phyloP scores from a whole-genome alignment of 2,888 invertebrate genomes.

The Amphipoea oculea region DNA sequence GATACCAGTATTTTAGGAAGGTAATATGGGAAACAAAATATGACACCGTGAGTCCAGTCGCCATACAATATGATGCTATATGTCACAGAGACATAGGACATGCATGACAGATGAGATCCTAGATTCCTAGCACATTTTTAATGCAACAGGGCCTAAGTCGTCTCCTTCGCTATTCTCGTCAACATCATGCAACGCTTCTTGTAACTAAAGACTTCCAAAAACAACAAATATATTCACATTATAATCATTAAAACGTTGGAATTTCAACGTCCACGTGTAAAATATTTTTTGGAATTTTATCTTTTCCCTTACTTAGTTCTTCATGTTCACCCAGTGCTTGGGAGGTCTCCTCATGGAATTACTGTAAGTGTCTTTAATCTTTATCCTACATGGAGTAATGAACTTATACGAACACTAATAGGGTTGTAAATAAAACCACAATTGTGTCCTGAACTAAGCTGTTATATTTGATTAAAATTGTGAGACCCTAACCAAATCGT shows the following conservation, averaged over 20 bases:
- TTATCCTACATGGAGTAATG: not conserved
- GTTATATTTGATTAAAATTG: not conserved
- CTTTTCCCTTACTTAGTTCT: accelerated
- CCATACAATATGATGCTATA: not conserved
- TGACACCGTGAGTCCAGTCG: not conserved
- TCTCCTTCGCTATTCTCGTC: not conserved
- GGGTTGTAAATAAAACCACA: no score
- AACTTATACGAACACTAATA: not conserved
- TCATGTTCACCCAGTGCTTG: not conserved
- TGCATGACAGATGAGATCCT: not conserved
- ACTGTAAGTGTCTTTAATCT: not conserved
- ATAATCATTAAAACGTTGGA: not conserved
- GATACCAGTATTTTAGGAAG: not conserved
- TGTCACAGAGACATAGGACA: not conserved
- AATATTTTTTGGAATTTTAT: not conserved
- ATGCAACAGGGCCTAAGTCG: not conserved
- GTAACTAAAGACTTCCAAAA: not conserved
- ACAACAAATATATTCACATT: not conserved
- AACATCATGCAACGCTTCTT: not conserved
- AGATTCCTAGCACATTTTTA: not conserved
- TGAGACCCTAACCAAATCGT: not conserved
- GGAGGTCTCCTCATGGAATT: not conserved
- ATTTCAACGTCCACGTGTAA: not conserved
- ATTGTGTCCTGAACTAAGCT: not conserved
- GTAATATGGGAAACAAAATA: not conserved